Base-by-base conservation (phyloP, 2,797 vertebrate species). In the Leptoclinus maculatus region DNA sequence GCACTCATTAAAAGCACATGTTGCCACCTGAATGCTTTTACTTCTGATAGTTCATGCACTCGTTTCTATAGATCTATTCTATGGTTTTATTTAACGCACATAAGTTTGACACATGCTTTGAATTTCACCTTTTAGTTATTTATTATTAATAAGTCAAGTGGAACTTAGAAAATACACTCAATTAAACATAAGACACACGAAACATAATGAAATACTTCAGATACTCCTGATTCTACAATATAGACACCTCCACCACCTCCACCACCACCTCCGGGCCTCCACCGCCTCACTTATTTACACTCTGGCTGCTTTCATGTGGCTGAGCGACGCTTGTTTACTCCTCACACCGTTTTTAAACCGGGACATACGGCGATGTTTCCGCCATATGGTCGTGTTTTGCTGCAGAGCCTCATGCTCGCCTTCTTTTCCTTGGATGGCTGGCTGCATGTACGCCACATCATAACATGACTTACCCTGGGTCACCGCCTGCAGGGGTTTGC, bases 361-460 rank as follows among this genome's bases (percentile, higher is more conserved):
- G 27, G 34, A 65, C 90, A 92, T 86, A 86, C 87, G 91, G 91
- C 74, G 74, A 71, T 56, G 69, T 64, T 23, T 72, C 27, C 3
- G 60, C 86, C 93, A 93, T 91, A 88, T 92, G 93, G 14, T 19
- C 21, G 9, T 81, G 92, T 88, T 90, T 73, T 81, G 82, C 82
- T 74, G 74, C 80, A 66, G 74, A 73, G 75, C 17, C 54, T 65
- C 54, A 14, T 8, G 49, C 60, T 38, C 25, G 13, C 45, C 8
- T 9, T 66, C 63, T 32, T 16, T 43, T 41, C 80, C 82, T 66
- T 77, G 83, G 83, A 70, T 79, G 83, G 83, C 45, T 80, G 84
- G 77, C 73, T 71, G 60, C 70, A 8, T 71, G 74, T 53, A 21
- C 3, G 21, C 13, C 38, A 16, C 87, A 79, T 73, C 87, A 74